These are phyloP conservation scores for Caenorhabditis sp. DNA, from an alignment of 2,888 invertebrate species.

Conservation along the genomic window DNA sequence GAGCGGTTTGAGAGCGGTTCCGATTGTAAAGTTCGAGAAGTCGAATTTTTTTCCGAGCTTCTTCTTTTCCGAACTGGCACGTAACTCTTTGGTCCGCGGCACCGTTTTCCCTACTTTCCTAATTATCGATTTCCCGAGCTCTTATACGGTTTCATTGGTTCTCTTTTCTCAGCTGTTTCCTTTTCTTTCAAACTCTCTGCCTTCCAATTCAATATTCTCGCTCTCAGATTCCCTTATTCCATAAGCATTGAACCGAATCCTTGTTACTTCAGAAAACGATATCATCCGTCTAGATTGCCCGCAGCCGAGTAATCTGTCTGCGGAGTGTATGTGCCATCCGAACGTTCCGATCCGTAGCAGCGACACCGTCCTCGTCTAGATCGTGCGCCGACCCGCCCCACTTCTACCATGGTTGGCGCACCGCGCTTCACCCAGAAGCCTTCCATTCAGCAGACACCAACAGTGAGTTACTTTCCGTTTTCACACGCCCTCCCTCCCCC, in stretches of 20 bases:
- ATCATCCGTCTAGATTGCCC: slow-evolving; percentile 28
- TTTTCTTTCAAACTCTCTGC: not conserved
- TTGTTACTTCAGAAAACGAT: slow-evolving; percentile 55
- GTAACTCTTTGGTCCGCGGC: too few species aligned
- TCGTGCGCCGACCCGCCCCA: slow-evolving; percentile 55
- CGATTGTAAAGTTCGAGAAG: too few species aligned
- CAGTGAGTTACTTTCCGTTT: slow-evolving; percentile 61
- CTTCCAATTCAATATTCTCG: too few species aligned
- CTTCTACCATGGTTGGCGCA: slow-evolving; percentile 85
- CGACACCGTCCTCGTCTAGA: slow-evolving; percentile 22
- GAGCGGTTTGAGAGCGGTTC: too few species aligned
- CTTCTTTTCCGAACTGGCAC: too few species aligned
- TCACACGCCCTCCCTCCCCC: slow-evolving; percentile 23
- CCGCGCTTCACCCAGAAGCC: slow-evolving; percentile 98
- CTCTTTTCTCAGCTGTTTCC: not conserved
- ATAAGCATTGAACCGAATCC: too few species aligned
- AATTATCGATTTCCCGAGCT: too few species aligned
- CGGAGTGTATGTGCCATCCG: slow-evolving; percentile 51
- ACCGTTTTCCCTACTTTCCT: too few species aligned
- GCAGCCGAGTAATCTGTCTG: slow-evolving; percentile 35
- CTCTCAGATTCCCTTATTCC: too few species aligned
- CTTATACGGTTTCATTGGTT: not conserved
- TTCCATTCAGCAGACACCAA: slow-evolving; percentile 92
- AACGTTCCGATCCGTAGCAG: slow-evolving; percentile 31
- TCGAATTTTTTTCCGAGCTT: too few species aligned